Percentiles rank a stretch among this genome's conserved stretches.
These are phyloP conservation scores for Hucho hucho DNA, from an alignment of 2,113 vertebrate genomes.

Conservation along the genomic window DNA sequence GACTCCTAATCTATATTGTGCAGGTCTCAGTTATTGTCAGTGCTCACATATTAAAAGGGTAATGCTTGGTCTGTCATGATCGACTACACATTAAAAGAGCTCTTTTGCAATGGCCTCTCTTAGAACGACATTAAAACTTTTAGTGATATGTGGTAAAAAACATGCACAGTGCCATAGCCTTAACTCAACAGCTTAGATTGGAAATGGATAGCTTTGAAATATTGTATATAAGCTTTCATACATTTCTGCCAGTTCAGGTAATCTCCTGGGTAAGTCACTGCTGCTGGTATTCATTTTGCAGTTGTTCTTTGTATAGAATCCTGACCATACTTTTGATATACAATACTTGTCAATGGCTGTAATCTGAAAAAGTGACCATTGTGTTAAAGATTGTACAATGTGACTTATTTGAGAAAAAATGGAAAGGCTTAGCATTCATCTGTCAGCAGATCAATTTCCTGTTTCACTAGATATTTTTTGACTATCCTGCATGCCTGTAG, in stretches of 20 bases:
- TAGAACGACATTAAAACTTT: constrained; percentile 22
- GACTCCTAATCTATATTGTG: constrained; percentile 1
- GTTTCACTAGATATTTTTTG: constrained; percentile 4
- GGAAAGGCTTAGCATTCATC: constrained; percentile 21
- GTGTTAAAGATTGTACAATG: too few species aligned
- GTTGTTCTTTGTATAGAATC: not conserved
- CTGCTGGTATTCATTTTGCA: not conserved
- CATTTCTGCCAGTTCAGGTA: not conserved
- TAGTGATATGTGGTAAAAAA: too few species aligned
- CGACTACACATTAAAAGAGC: constrained; percentile 26
- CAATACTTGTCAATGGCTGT: constrained; percentile 38
- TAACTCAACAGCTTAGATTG: not conserved
- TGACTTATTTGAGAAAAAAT: too few species aligned
- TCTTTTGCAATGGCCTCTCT: not conserved
- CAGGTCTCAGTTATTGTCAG: constrained; percentile 6
- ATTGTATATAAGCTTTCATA: not conserved
- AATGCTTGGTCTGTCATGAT: not conserved
- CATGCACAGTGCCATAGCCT: constrained; percentile 5
- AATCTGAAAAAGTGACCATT: too few species aligned
- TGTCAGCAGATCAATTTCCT: constrained; percentile 25
- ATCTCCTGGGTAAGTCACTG: not conserved
- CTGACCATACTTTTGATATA: constrained; percentile 16
- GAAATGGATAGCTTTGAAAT: constrained; percentile 9
- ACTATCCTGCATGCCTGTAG: constrained; percentile 11
- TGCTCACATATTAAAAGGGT: not conserved